Evolutionary conservation across 2,113 vertebrate genomes (phyloP), one percentile per base, ranked within the genome.

Genomic region (Brachyistius frenatus): DNA sequence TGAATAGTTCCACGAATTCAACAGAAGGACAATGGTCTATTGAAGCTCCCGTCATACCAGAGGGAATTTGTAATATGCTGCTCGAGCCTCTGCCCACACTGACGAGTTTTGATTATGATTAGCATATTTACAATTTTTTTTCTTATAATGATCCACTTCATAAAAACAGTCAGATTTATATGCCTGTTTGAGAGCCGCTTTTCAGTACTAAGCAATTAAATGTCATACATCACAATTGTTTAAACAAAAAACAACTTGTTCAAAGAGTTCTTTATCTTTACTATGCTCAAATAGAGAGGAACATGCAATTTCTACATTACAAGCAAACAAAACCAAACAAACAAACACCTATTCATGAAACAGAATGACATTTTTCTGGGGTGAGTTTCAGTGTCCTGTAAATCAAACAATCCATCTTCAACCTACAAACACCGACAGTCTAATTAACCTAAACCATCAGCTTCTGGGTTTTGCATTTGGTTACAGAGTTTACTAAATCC

Each of bases 1-100:
- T 84, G 68, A 84, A 83, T 62, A 53, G 41, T 76, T n/a, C 58
- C 41, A 73, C 66, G 77, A 54, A 84, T 76, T 73, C 32, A 44
- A 2, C 23, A 47, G 23, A 68, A 72, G 55, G 50, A 84, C 63
- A 88, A 67, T 64, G 11, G 8, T 5, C 33, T 54, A 30, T 73
- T 78, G 52, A 77, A 13, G 53, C 55, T 76, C 62, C 55, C 57
- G 67, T 77, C 67, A 77, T 41, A 23, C 30, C 35, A 67, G 32
- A 66, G 55, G 30, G 14, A 60, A 79, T 50, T 58, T 54, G 7
- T 41, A 31, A 35, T 30, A 14, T 9, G 11, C 44, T 31, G 49
- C 37, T 3, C 11, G 31, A 67, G 33, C 44, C 36, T 5, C 30
- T 66, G 32, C 50, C 44, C 66, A 49, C 62, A 56, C 14, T 54